These are phyloP conservation scores for Oryzias woworae DNA, from an alignment of 2,113 vertebrate genomes.

Conservation along the genomic window DNA sequence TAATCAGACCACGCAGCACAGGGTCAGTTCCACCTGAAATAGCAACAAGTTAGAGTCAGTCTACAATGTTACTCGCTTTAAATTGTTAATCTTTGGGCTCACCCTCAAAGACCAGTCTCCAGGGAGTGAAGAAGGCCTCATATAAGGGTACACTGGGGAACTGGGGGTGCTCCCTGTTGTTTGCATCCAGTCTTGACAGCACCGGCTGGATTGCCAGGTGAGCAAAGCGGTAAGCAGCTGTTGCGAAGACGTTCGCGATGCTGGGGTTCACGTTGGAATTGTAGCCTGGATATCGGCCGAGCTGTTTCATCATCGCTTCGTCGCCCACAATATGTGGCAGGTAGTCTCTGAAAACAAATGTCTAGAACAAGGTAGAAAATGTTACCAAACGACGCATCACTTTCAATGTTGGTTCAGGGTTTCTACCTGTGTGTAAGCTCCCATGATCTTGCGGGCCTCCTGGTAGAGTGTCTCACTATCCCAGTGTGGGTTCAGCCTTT, in stretches of 20 bases:
- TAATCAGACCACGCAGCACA: slow-evolving; percentile 78
- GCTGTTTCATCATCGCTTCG: slow-evolving; percentile 19
- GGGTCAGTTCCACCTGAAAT: slow-evolving; percentile 83
- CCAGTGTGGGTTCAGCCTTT: slow-evolving; percentile 71
- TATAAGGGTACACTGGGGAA: slow-evolving; percentile 77
- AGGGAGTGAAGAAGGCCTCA: slow-evolving; percentile 81
- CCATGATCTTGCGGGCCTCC: slow-evolving; percentile 79
- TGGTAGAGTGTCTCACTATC: slow-evolving; percentile 77
- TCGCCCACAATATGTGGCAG: slow-evolving; percentile 79
- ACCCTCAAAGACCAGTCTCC: slow-evolving; percentile 88
- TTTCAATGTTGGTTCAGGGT: not conserved
- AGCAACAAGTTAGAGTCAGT: not conserved
- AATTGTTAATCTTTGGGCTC: slow-evolving; percentile 14
- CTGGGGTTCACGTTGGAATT: slow-evolving; percentile 79
- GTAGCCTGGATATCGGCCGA: slow-evolving; percentile 78
- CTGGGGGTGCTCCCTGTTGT: slow-evolving; percentile 61
- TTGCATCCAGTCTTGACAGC: slow-evolving; percentile 74
- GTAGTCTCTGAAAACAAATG: slow-evolving; percentile 87
- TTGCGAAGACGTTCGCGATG: slow-evolving; percentile 85
- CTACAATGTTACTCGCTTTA: not conserved
- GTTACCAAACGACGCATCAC: not conserved
- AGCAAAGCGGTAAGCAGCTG: slow-evolving; percentile 86
- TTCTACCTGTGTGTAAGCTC: slow-evolving; percentile 76
- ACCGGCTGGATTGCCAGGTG: slow-evolving; percentile 84
- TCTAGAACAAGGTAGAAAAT: slow-evolving; percentile 59